phyloP scores from a whole-genome alignment of 2,888 invertebrate genomes.

The Tachina lurida region DNA sequence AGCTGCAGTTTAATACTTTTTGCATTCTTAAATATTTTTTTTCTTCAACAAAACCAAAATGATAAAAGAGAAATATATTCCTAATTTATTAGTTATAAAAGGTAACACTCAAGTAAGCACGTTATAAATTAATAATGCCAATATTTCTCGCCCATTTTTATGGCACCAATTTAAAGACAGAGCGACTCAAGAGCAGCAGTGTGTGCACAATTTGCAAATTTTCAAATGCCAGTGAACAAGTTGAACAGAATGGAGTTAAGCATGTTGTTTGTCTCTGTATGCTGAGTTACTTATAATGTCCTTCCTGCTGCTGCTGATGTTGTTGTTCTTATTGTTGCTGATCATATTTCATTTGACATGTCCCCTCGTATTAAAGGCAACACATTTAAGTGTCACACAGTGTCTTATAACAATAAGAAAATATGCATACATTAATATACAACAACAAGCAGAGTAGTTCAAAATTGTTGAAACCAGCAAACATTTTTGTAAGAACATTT shows the following conservation, averaged over 20 bases:
- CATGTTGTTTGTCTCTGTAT: constrained; percentile 11
- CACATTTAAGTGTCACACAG: constrained; percentile 59
- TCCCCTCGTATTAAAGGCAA: constrained; percentile 56
- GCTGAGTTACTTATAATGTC: constrained; percentile 25
- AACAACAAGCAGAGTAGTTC: too few species aligned
- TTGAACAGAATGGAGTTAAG: background rate
- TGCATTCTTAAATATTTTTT: background rate
- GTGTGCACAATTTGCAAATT: background rate
- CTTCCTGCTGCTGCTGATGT: background rate
- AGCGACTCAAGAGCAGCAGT: constrained; percentile 1
- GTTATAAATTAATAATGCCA: constrained; percentile 64
- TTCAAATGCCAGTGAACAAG: constrained; percentile 38
- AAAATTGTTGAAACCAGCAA: background rate
- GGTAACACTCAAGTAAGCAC: constrained; percentile 65
- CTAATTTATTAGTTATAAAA: constrained; percentile 68
- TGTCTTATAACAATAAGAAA: constrained; percentile 20
- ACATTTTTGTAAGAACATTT: background rate
- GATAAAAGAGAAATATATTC: constrained; percentile 28
- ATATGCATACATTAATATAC: constrained; percentile 6
- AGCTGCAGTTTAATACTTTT: background rate
- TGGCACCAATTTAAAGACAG: constrained; percentile 7
- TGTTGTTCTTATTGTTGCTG: background rate
- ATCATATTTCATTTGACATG: constrained; percentile 50
- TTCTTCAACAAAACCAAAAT: background rate
- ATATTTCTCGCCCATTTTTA: constrained; percentile 57